Evolutionary conservation across 2,797 vertebrate genomes (phyloP).

Genomic region (Eurystomus glaucurus): DNA sequence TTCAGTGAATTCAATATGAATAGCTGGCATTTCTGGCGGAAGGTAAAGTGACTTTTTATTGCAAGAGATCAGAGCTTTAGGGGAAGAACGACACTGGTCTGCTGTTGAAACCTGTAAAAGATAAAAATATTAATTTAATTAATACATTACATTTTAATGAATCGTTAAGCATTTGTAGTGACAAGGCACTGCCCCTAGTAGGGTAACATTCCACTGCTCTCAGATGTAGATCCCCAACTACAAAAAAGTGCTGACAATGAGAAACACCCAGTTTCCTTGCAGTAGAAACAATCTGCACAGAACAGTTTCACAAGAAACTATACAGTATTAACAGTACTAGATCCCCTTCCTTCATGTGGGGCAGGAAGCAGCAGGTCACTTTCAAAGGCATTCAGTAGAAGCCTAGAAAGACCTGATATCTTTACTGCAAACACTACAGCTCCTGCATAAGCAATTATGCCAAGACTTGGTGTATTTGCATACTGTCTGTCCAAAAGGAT

Average conservation of each 20-base stretch:
- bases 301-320: background rate
- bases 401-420: background rate
- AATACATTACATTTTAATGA: background rate
- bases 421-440: background rate
- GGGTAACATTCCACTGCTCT: background rate
- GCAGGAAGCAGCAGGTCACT: background rate
- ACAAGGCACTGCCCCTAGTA: background rate
- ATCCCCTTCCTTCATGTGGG: rapidly evolving
- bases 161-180: background rate
- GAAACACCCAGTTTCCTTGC: background rate
- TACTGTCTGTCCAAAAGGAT: background rate
- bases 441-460: background rate
- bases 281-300: background rate
- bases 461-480: background rate
- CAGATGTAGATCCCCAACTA: background rate
- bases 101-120: conserved; percentile 94
- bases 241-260: background rate
- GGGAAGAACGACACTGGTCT: conserved; percentile 95
- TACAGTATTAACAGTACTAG: background rate
- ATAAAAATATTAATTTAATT: background rate
- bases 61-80: conserved; percentile 97
- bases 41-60: conserved; percentile 99
- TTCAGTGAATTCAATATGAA: conserved; percentile 97
- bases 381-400: background rate
- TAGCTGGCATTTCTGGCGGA: conserved; percentile 97